These are phyloP conservation scores for Tachina lurida DNA, from an alignment of 2,888 invertebrate species.

Conservation along the genomic window DNA sequence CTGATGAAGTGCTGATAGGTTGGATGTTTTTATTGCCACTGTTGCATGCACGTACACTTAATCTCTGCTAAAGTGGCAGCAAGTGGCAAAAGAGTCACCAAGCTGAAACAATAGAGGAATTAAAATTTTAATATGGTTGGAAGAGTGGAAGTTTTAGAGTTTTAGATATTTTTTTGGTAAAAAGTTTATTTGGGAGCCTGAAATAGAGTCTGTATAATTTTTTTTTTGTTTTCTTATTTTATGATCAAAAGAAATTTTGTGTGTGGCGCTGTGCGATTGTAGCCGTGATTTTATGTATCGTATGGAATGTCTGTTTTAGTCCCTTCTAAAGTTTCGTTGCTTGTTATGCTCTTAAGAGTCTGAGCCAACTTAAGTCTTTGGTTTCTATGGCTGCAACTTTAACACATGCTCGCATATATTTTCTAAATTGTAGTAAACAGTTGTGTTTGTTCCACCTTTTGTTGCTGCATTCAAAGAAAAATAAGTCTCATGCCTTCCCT, in stretches of 20 bases:
- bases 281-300: slow-evolving; percentile 16
- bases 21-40: slow-evolving; percentile 37
- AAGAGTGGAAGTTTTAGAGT: slow-evolving; percentile 25
- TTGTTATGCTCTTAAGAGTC: slow-evolving; percentile 65
- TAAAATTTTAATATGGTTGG: slow-evolving; percentile 44
- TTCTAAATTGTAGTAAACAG: slow-evolving; percentile 13
- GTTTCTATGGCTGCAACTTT: slow-evolving; percentile 45
- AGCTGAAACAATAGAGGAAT: slow-evolving; percentile 67
- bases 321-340: slow-evolving; percentile 29
- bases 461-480: slow-evolving; percentile 11
- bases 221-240: neutral
- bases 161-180: slow-evolving; percentile 11
- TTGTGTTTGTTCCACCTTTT: slow-evolving; percentile 46
- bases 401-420: slow-evolving; percentile 19
- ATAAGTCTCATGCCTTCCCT: slow-evolving; percentile 25
- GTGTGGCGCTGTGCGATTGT: slow-evolving; percentile 9
- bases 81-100: slow-evolving; percentile 68
- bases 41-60: slow-evolving; percentile 40
- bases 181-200: slow-evolving; percentile 50
- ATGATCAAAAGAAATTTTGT: neutral
- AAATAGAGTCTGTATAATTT: slow-evolving; percentile 26
- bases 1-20: slow-evolving; percentile 39
- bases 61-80: slow-evolving; percentile 63
- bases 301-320: neutral
- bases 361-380: slow-evolving; percentile 69